Evolutionary conservation across 2,113 vertebrate genomes (phyloP).

Genomic region (Lampris megalopsis): DNA sequence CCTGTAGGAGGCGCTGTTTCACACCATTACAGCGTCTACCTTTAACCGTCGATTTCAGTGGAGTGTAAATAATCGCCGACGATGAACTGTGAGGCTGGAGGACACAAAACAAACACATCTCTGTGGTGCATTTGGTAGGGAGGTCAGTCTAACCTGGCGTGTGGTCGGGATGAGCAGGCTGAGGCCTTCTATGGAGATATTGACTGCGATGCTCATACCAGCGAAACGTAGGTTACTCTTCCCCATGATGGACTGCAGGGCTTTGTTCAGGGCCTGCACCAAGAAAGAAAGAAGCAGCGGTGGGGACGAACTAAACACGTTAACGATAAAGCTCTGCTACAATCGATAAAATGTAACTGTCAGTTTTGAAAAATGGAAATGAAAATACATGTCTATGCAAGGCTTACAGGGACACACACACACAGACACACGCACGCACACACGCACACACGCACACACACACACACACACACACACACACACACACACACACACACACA

Average conservation of each 20-base stretch:
- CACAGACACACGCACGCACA: background rate
- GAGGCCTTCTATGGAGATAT: conserved; percentile 93
- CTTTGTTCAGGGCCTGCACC: conserved; percentile 88
- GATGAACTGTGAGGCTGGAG: no score
- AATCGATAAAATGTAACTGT: no score
- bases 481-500: background rate
- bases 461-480: background rate
- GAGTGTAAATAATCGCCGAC: no score
- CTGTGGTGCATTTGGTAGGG: background rate
- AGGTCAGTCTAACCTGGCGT: conserved; percentile 83
- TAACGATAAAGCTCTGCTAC: no score
- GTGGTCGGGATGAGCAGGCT: conserved; percentile 93
- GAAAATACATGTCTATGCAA: background rate
- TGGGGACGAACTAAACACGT: background rate
- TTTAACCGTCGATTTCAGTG: no score
- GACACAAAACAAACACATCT: no score
- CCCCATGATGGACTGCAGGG: conserved; percentile 91
- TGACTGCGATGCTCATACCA: conserved; percentile 92
- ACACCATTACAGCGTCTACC: no score
- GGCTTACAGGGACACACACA: background rate
- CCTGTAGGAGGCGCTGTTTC: no score
- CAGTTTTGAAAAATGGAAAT: no score
- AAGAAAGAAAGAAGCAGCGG: background rate
- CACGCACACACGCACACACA: background rate
- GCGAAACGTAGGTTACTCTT: conserved; percentile 96